Percentiles rank a stretch among this genome's conserved stretches.
Evolutionary conservation across 2,113 vertebrate genomes (phyloP).

Genomic region (Sclerurus mexicanus): DNA sequence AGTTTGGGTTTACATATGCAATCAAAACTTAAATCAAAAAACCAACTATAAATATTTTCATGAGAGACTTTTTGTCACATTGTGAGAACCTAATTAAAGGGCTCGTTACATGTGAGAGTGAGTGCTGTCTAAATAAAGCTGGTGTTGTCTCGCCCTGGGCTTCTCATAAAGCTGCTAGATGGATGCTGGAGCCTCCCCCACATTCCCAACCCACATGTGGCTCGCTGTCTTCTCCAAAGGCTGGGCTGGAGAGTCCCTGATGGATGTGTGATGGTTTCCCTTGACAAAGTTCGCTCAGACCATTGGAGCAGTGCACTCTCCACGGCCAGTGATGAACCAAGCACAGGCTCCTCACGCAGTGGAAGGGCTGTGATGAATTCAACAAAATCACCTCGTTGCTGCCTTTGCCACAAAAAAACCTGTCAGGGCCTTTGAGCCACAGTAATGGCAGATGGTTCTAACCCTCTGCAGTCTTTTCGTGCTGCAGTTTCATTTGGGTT

Average conservation of each 20-base stretch:
- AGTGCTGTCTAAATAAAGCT: neutral
- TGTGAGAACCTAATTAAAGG: slow-evolving; percentile 26
- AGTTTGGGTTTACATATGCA: neutral
- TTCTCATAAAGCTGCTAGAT: neutral
- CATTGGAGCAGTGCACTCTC: neutral
- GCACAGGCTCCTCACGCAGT: fast-evolving
- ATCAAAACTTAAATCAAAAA: slow-evolving; percentile 10
- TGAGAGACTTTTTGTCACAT: neutral
- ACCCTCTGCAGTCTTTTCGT: neutral
- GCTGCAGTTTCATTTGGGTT: neutral
- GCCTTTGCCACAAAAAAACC: neutral
- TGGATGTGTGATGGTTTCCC: neutral
- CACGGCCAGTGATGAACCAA: neutral
- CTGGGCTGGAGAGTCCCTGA: neutral
- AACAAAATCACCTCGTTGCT: neutral
- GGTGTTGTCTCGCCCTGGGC: neutral
- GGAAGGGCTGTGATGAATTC: neutral
- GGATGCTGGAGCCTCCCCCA: neutral
- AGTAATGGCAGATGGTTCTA: neutral
- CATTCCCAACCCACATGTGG: neutral
- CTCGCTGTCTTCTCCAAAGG: neutral
- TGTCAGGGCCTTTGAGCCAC: neutral
- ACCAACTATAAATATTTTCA: slow-evolving; percentile 42
- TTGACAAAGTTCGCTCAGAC: neutral
- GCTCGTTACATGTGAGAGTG: neutral